Evolutionary conservation across 2,113 vertebrate species (phyloP).

Genomic region (Toxotes jaculatrix): DNA sequence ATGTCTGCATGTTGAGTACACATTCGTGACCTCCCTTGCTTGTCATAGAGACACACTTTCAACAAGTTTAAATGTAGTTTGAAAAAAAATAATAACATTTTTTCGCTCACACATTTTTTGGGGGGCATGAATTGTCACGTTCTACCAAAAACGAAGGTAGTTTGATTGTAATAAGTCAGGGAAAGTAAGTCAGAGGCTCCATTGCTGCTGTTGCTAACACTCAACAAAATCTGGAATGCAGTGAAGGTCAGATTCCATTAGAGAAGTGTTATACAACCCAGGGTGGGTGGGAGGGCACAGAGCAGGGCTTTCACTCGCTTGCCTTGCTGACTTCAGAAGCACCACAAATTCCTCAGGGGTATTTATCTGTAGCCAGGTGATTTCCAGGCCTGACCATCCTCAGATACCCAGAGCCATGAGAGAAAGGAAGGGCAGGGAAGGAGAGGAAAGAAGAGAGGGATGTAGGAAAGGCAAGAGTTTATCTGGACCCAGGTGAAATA

Average conservation of each 20-base stretch:
- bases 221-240: conserved; percentile 77
- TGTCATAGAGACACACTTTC: background rate
- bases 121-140: background rate
- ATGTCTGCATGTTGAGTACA: background rate
- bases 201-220: conserved; percentile 69
- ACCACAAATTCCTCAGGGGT: conserved; percentile 75
- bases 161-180: conserved; percentile 32
- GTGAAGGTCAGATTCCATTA: conserved; percentile 84
- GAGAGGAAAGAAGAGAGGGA: background rate
- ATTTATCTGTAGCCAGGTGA: conserved; percentile 82
- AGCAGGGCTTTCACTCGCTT: conserved; percentile 72
- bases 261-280: conserved; percentile 75
- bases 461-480: conserved; percentile 14
- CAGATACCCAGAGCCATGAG: conserved; percentile 37
- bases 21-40: background rate
- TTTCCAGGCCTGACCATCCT: conserved; percentile 67
- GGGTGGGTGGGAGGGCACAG: conserved; percentile 61
- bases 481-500: conserved; percentile 18
- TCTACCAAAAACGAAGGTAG: background rate
- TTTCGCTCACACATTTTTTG: background rate
- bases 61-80: background rate
- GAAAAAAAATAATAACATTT: background rate
- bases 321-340: conserved; percentile 77
- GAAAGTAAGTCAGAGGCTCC: conserved; percentile 43
- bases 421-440: conserved; percentile 5